A percentile compares a stretch with the other conserved stretches of the same genome.
Conservation (phyloP, 2,797 vertebrate species). For the Siniperca undulata region DNA sequence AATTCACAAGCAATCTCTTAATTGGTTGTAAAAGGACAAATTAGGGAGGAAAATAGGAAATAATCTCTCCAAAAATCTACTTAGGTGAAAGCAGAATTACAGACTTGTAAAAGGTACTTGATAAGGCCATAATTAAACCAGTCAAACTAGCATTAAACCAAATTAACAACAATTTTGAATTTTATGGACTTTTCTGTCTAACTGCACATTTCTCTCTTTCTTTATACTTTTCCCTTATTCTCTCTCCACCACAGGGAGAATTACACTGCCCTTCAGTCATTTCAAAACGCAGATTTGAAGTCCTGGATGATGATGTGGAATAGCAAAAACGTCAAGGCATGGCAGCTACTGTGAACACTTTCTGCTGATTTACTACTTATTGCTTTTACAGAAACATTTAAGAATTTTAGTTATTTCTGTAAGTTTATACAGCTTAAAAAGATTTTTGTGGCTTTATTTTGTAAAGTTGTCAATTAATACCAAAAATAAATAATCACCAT, state of each 20-base stretch:
- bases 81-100: no score
- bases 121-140: not conserved
- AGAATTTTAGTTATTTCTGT: no score
- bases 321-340: not conserved
- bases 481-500: no score
- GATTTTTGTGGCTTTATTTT: not conserved
- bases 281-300: not conserved
- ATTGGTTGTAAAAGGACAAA: no score
- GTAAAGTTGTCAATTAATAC: not conserved
- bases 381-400: not conserved
- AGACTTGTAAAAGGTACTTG: no score
- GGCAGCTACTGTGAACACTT: not conserved
- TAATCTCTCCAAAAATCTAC: no score
- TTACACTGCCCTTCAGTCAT: not conserved
- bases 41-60: no score
- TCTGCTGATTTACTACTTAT: not conserved
- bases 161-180: no score
- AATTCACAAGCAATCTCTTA: no score
- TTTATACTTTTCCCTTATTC: no score
- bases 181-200: not conserved
- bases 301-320: constrained; percentile 7
- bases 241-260: not conserved
- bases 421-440: no score
- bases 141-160: no score
- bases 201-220: not conserved